Evolutionary conservation across 2,113 vertebrate species (phyloP).

Genomic region (Lagopus leucura): DNA sequence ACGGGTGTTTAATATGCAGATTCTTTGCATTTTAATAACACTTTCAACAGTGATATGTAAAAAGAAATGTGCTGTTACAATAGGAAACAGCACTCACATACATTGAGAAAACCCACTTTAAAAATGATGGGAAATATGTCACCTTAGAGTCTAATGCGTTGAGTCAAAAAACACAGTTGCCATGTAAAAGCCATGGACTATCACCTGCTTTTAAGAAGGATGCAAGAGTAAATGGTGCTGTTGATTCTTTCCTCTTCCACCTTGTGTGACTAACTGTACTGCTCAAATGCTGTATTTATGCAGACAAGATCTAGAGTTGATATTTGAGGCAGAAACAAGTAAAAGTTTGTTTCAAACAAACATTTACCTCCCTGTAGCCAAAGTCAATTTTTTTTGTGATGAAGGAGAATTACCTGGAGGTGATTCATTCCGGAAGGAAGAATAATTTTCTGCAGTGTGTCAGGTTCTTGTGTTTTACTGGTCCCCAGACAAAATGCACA

Average conservation of each 20-base stretch:
- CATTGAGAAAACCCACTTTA: neutral
- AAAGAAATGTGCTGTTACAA: neutral
- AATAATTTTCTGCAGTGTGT: neutral
- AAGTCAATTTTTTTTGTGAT: neutral
- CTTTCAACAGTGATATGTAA: neutral
- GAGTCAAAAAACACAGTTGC: neutral
- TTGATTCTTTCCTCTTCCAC: neutral
- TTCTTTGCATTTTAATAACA: neutral
- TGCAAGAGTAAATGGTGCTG: neutral
- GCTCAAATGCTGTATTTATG: neutral
- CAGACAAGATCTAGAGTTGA: neutral
- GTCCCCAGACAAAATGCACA: neutral
- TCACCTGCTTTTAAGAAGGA: neutral
- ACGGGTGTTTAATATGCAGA: neutral
- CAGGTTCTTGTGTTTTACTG: neutral
- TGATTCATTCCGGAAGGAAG: neutral
- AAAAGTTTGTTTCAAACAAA: neutral
- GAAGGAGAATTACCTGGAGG: neutral
- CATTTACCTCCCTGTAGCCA: neutral
- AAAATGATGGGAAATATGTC: neutral
- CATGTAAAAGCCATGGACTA: neutral
- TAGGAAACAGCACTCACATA: neutral
- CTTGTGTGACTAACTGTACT: neutral
- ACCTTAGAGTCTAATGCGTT: neutral
- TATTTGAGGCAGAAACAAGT: neutral